phyloP scores from a whole-genome alignment of 2,797 vertebrate genomes.

The Periparus ater region DNA sequence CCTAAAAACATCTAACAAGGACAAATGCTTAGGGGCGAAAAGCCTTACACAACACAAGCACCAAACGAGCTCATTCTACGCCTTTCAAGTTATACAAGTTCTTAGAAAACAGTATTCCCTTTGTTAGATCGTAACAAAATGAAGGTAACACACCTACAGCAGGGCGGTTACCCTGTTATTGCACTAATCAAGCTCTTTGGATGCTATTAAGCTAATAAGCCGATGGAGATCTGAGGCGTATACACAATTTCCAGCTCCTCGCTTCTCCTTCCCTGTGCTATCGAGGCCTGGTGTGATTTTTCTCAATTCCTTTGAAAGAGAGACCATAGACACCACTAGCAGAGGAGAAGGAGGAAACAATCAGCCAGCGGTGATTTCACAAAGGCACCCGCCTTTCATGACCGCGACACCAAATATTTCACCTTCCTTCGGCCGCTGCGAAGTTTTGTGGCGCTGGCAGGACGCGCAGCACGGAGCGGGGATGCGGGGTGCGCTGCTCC shows the following conservation, averaged over 20 bases:
- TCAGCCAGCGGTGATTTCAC: constrained; percentile 39
- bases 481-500: neutral
- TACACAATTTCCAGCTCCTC: constrained; percentile 38
- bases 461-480: neutral
- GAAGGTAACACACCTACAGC: constrained; percentile 58
- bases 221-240: constrained; percentile 60
- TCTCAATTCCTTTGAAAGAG: constrained; percentile 57
- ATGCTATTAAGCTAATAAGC: constrained; percentile 68
- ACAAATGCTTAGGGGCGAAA: constrained; percentile 62
- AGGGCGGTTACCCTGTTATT: constrained; percentile 56
- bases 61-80: constrained; percentile 46
- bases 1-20: constrained; percentile 2
- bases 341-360: constrained; percentile 47
- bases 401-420: constrained; percentile 47
- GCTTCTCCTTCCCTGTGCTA: constrained; percentile 2
- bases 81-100: constrained; percentile 66
- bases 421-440: constrained; percentile 3
- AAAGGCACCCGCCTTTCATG: constrained; percentile 24
- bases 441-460: constrained; percentile 41
- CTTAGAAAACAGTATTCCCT: constrained; percentile 61
- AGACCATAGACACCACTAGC: neutral
- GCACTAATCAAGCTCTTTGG: constrained; percentile 62
- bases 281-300: constrained; percentile 56
- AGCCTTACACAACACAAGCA: constrained; percentile 35
- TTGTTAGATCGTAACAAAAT: constrained; percentile 51